phyloP scores from a whole-genome alignment of 1,140 invertebrate species.

The Drosophila burlai region DNA sequence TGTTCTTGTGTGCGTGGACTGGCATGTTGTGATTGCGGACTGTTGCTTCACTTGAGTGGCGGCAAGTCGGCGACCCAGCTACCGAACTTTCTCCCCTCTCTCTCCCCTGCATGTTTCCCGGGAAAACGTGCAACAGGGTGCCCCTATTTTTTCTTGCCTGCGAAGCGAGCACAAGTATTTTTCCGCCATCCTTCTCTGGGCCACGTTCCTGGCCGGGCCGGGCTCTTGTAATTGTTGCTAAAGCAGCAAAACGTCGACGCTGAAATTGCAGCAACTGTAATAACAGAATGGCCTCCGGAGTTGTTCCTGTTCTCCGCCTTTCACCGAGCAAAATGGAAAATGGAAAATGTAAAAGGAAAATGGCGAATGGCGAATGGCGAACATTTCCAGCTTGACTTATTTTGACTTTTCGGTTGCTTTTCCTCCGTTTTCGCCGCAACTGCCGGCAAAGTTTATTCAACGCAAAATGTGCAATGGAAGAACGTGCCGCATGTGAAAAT shows the following conservation, averaged over 20 bases:
- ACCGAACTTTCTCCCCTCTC: slow-evolving; percentile 5
- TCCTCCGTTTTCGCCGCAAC: slow-evolving; percentile 18
- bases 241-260: slow-evolving; percentile 65
- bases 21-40: slow-evolving; percentile 72
- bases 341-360: slow-evolving; percentile 7
- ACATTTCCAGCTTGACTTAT: slow-evolving; percentile 78
- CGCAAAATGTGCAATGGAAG: slow-evolving; percentile 74
- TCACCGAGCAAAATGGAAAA: slow-evolving; percentile 7
- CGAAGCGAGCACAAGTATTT: slow-evolving; percentile 4
- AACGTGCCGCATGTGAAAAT: slow-evolving; percentile 44
- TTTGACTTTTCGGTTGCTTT: slow-evolving; percentile 57
- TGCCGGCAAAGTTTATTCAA: slow-evolving; percentile 74
- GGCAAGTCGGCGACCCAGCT: slow-evolving; percentile 58
- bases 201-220: slow-evolving; percentile 32
- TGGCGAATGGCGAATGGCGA: slow-evolving; percentile 58
- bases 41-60: slow-evolving; percentile 73
- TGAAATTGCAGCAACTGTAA: slow-evolving; percentile 80
- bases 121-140: slow-evolving; percentile 52
- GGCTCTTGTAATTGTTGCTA: slow-evolving; percentile 70
- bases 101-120: neutral
- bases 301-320: slow-evolving; percentile 57
- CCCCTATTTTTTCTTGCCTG: slow-evolving; percentile 53
- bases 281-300: slow-evolving; percentile 77
- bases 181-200: slow-evolving; percentile 31
- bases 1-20: slow-evolving; percentile 26